Base-by-base conservation (phyloP, 2,888 invertebrate genomes). In the Willowsia nigromaculata region DNA sequence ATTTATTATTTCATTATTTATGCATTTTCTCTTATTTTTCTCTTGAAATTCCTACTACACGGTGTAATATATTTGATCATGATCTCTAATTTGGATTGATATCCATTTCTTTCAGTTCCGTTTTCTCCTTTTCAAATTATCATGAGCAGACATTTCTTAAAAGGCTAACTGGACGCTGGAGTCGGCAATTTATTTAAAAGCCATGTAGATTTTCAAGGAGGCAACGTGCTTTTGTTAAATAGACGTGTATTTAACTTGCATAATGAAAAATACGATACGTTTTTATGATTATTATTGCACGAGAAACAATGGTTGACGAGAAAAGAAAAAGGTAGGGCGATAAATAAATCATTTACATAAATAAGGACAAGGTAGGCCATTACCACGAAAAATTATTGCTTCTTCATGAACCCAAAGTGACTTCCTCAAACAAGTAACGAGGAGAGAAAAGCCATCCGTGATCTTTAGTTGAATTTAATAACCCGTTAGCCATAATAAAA, bases 321-420 rank as follows among this genome's bases (percentile, higher is more conserved):
- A 43, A 37, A 71, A 74, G 82, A 88, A 82, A 78, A 88, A 88
- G 88, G 88, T 88, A 50, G 33, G 88, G 82, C 37, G 88, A 82
- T 88, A 88, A 88, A 88, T 88, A 88, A 88, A 88, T 88, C 85
- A 74, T 85, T 89, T 89, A 80, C 84, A 89, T 84, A 89, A 84
- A 80, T 85, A 85, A 82, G 85, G 71, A 80, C 80, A 89, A 56
- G 22, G 50, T 33, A 65, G 76, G 65, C 59, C 85, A 82, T 89
- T 85, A 85, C 85, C 43, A 74, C 59, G 22, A 90, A 86, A 85
- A 86, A 84, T 84, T 85, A 71, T 81, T 62, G 33, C 86, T 83
- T 82, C 83, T 85, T 90, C 43, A 43, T 82, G 88, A 50, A 62
- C 82, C 62, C 76, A 33, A 81, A 87, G 37, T 43, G 74, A 68